phyloP scores from a whole-genome alignment of 2,113 vertebrate species.

The Gopherus flavomarginatus region DNA sequence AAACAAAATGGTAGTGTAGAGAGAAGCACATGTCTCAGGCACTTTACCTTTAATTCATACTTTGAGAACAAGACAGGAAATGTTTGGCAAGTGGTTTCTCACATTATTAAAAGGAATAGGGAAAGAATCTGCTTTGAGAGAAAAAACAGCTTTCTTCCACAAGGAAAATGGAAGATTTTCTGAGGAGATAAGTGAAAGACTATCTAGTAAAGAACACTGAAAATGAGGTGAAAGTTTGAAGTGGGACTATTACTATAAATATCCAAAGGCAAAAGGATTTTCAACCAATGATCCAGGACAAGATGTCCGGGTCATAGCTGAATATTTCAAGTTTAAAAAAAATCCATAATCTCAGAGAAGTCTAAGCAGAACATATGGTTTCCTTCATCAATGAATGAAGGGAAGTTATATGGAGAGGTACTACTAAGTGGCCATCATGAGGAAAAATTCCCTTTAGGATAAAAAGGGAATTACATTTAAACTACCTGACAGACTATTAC shows the following conservation, averaged over 20 bases:
- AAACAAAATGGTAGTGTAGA: background rate
- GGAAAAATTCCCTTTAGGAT: background rate
- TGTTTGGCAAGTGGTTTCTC: background rate
- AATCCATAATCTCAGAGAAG: background rate
- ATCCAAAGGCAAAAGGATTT: background rate
- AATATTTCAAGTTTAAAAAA: background rate
- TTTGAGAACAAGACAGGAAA: background rate
- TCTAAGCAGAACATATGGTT: background rate
- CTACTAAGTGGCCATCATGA: background rate
- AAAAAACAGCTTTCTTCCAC: background rate
- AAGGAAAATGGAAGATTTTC: background rate
- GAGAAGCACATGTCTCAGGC: background rate
- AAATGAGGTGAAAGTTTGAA: background rate
- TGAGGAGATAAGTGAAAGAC: background rate
- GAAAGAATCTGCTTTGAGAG: background rate
- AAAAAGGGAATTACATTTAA: background rate
- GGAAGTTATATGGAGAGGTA: background rate
- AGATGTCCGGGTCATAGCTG: background rate
- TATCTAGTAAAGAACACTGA: background rate
- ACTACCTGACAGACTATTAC: background rate
- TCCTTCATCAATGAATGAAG: background rate
- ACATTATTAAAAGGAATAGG: background rate
- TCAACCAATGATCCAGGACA: background rate
- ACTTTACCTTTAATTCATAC: background rate
- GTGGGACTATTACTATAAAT: background rate